phyloP scores from a whole-genome alignment of 2,797 vertebrate genomes.

The Tragopan temminckii region DNA sequence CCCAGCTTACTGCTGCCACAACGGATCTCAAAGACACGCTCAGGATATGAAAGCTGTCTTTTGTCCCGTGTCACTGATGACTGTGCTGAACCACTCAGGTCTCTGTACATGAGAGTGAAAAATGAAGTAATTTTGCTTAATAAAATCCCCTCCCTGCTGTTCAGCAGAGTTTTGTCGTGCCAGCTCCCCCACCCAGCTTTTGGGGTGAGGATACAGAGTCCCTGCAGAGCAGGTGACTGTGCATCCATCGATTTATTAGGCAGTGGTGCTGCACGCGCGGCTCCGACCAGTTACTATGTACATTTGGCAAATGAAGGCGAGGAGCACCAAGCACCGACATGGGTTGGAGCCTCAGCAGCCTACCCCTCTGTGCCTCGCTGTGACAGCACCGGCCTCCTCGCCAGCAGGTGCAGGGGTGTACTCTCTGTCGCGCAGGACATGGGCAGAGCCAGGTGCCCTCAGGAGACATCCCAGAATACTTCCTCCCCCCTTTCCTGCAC shows the following conservation, averaged over 20 bases:
- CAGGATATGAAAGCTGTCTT: fast-evolving
- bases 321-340: background rate
- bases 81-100: fast-evolving
- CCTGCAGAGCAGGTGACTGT: background rate
- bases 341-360: background rate
- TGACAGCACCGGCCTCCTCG: background rate
- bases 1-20: background rate
- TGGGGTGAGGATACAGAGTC: background rate
- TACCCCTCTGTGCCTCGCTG: fast-evolving
- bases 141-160: background rate
- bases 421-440: fast-evolving
- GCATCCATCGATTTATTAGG: slow-evolving; percentile 43
- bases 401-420: fast-evolving
- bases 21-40: background rate
- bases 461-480: background rate
- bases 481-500: background rate
- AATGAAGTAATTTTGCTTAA: background rate
- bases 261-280: background rate
- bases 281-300: background rate
- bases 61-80: background rate
- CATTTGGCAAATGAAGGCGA: slow-evolving; percentile 35
- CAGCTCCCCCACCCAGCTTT: fast-evolving
- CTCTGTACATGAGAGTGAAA: fast-evolving
- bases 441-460: background rate
- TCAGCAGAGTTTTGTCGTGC: background rate